Conservation (phyloP, 2,888 invertebrate genomes). For the Mimumesa dahlbomi region DNA sequence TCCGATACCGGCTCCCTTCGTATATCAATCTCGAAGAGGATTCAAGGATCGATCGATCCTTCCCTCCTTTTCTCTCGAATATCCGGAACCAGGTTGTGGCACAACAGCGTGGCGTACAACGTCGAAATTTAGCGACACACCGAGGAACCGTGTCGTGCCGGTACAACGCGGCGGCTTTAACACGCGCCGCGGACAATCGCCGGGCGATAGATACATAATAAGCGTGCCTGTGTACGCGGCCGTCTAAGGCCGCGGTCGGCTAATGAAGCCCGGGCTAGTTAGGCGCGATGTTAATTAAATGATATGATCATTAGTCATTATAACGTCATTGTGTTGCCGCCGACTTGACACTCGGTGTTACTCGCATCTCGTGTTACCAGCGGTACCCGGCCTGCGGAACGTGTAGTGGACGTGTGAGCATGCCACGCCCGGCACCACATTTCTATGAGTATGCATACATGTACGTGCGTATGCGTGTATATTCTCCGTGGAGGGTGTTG, state of each 20-base stretch:
- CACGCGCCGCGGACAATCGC: conserved; percentile 71
- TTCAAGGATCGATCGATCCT: conserved; percentile 53
- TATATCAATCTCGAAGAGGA: conserved; percentile 36
- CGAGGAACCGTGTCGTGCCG: conserved; percentile 74
- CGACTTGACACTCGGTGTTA: conserved; percentile 65
- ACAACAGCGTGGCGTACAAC: conserved; percentile 66
- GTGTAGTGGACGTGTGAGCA: conserved; percentile 69
- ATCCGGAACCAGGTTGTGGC: conserved; percentile 31
- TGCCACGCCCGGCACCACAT: conserved; percentile 73
- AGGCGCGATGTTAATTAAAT: conserved; percentile 80
- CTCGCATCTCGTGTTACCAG: conserved; percentile 50
- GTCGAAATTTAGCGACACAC: conserved; percentile 73
- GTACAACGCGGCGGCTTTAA: conserved; percentile 70
- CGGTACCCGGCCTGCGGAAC: conserved; percentile 65
- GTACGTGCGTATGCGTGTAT: too few relatives aligned
- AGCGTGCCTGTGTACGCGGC: conserved; percentile 68
- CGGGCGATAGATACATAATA: conserved; percentile 76
- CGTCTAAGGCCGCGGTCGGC: conserved; percentile 71
- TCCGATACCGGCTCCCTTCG: too few relatives aligned
- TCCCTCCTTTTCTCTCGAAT: conserved; percentile 55
- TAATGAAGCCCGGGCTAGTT: conserved; percentile 76
- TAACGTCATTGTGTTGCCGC: conserved; percentile 76
- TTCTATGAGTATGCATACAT: too few relatives aligned
- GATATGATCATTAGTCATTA: conserved; percentile 80
- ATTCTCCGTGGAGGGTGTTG: too few relatives aligned